Conservation (phyloP, 1,140 invertebrate genomes). For the Harlomillsia oculata region DNA sequence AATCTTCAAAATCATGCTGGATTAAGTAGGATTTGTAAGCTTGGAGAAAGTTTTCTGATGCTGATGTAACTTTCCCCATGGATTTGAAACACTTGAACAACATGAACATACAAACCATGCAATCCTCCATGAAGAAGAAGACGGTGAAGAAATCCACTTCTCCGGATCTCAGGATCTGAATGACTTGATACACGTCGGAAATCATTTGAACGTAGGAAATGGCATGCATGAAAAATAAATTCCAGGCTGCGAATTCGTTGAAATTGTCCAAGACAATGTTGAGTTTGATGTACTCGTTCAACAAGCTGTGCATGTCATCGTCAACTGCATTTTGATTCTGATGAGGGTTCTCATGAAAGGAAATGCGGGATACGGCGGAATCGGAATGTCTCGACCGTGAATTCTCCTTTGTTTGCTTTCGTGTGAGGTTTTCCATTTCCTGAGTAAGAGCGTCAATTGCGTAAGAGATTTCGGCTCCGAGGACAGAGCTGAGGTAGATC, state of each 20-base stretch:
- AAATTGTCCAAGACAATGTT: neutral
- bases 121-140: conserved; percentile 6
- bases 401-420: neutral
- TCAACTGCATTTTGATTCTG: too few relatives aligned
- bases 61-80: conserved; percentile 5
- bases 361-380: neutral
- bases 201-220: conserved; percentile 15
- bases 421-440: neutral
- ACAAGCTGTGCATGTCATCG: neutral
- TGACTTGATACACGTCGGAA: conserved; percentile 15
- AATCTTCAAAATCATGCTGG: neutral
- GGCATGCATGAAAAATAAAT: conserved; percentile 10
- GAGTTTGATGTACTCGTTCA: conserved; percentile 4
- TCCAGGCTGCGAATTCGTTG: conserved; percentile 5
- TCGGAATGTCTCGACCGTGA: neutral
- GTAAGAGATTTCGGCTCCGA: neutral
- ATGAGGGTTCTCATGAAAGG: too few relatives aligned
- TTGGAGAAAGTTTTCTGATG: conserved; percentile 4
- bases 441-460: neutral
- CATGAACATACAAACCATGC: conserved; percentile 11
- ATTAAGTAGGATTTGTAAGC: conserved; percentile 1
- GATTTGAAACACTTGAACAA: conserved; percentile 7
- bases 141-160: conserved; percentile 5
- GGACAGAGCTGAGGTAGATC: conserved; percentile 5
- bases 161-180: conserved; percentile 5